Conservation (phyloP, 2,797 vertebrate species). For the Hoplostethus mediterraneus region DNA sequence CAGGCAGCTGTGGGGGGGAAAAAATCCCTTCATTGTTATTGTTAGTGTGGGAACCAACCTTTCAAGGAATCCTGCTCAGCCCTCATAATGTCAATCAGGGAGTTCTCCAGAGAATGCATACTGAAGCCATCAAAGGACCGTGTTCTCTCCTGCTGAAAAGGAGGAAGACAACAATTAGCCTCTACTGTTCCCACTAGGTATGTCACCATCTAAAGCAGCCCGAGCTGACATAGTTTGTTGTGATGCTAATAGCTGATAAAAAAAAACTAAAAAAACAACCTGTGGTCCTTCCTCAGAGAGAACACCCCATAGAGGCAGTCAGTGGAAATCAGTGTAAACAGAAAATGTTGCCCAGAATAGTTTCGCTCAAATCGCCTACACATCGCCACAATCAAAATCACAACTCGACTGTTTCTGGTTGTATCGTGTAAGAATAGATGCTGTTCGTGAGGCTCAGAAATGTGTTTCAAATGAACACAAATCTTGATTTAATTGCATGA, state of each 20-base stretch:
- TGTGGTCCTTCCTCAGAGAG: neutral
- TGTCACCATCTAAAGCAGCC: constrained; percentile 30
- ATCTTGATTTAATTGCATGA: neutral
- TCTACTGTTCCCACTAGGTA: constrained; percentile 29
- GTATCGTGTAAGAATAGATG: neutral
- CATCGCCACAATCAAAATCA: neutral
- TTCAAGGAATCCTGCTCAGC: constrained; percentile 99
- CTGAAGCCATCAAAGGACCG: constrained; percentile 95
- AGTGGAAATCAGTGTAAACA: constrained; percentile 30
- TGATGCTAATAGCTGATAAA: constrained; percentile 38
- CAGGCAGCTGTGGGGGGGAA: constrained; percentile 30
- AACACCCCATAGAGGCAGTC: constrained; percentile 25
- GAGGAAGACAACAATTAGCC: constrained; percentile 73
- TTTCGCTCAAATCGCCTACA: constrained; percentile 10
- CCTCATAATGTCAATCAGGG: constrained; percentile 99
- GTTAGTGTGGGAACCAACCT: constrained; percentile 88
- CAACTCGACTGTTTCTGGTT: neutral
- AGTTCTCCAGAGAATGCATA: constrained; percentile 99
- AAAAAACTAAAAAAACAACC: constrained; percentile 3
- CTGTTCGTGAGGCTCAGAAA: neutral
- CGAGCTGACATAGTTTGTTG: constrained; percentile 34
- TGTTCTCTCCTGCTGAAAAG: constrained; percentile 93
- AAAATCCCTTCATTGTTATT: constrained; percentile 23
- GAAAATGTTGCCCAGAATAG: constrained; percentile 41
- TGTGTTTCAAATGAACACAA: constrained; percentile 19